Percentiles rank a stretch among this genome's conserved stretches.
Evolutionary conservation across 2,113 vertebrate species (phyloP).

Genomic region (Machaerirhynchus nigripectus): DNA sequence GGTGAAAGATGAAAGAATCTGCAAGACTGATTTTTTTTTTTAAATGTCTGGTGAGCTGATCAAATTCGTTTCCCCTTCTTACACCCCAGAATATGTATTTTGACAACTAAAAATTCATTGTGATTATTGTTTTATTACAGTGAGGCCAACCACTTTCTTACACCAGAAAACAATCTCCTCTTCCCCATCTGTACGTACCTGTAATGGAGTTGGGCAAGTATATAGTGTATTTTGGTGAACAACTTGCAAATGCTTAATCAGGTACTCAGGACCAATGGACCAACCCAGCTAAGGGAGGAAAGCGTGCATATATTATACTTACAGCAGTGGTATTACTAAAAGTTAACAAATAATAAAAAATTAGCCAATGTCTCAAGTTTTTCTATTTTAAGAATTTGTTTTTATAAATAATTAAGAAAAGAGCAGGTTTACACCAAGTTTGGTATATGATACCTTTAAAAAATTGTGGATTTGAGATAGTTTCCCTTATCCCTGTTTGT

Average conservation of each 20-base stretch:
- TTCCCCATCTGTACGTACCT: constrained; percentile 71
- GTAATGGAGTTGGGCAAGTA: constrained; percentile 90
- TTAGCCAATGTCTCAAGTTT: not conserved
- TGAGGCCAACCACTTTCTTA: not conserved
- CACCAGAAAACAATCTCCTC: not conserved
- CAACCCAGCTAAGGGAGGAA: constrained; percentile 86
- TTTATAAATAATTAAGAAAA: not conserved
- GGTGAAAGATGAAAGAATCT: not conserved
- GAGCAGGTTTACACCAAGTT: not conserved
- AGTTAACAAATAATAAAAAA: not conserved
- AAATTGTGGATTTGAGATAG: not conserved
- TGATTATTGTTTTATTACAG: not conserved
- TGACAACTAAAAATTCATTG: not conserved
- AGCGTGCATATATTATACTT: not conserved
- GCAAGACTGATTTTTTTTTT: not conserved
- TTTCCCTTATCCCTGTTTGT: not conserved
- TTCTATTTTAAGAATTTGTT: not conserved
- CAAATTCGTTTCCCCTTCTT: not conserved
- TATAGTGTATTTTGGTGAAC: constrained; percentile 91
- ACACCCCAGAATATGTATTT: not conserved
- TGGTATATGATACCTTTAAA: not conserved
- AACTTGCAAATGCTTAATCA: constrained; percentile 93
- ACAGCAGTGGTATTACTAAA: not conserved
- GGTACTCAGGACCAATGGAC: constrained; percentile 87
- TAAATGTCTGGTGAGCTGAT: not conserved